Evolutionary conservation across 1,140 invertebrate species (phyloP).

Genomic region (Drosophila rhopaloa): DNA sequence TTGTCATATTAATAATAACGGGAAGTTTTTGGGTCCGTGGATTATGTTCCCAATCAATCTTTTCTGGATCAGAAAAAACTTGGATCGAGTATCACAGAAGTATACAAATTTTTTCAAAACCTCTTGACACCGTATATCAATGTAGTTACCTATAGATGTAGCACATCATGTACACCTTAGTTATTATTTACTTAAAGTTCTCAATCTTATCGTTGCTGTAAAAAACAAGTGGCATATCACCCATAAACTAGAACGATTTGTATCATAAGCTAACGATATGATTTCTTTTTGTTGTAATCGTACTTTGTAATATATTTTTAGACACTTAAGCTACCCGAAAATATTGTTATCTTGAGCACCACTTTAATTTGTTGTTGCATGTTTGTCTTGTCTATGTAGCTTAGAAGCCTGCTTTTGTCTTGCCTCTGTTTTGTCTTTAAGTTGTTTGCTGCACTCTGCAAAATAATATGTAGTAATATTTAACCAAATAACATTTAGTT

Average conservation of each 20-base stretch:
- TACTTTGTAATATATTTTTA: slow-evolving; percentile 22
- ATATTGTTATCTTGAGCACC: slow-evolving; percentile 41
- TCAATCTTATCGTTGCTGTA: slow-evolving; percentile 15
- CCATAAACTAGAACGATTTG: slow-evolving; percentile 7
- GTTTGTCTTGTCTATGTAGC: slow-evolving; percentile 43
- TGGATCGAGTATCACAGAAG: slow-evolving; percentile 31
- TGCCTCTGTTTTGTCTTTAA: slow-evolving; percentile 25
- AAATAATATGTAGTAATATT: slow-evolving; percentile 9
- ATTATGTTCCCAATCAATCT: not conserved
- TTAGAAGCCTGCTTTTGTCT: slow-evolving; percentile 31
- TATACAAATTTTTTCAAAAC: slow-evolving; percentile 28
- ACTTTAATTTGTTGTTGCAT: slow-evolving; percentile 35
- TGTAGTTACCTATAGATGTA: slow-evolving; percentile 2
- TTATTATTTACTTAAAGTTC: slow-evolving; percentile 6
- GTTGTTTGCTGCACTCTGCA: slow-evolving; percentile 36
- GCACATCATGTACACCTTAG: slow-evolving; percentile 12
- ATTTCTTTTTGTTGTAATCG: slow-evolving; percentile 18
- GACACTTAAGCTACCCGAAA: slow-evolving; percentile 6
- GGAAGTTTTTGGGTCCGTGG: not conserved
- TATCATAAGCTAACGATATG: slow-evolving; percentile 29
- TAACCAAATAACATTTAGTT: slow-evolving; percentile 38
- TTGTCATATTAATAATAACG: too few relatives aligned
- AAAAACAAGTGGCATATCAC: slow-evolving; percentile 2
- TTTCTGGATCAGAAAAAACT: slow-evolving; percentile 14
- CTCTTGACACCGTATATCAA: slow-evolving; percentile 8